phyloP scores from a whole-genome alignment of 2,797 vertebrate species.

The Artibeus jamaicensis region DNA sequence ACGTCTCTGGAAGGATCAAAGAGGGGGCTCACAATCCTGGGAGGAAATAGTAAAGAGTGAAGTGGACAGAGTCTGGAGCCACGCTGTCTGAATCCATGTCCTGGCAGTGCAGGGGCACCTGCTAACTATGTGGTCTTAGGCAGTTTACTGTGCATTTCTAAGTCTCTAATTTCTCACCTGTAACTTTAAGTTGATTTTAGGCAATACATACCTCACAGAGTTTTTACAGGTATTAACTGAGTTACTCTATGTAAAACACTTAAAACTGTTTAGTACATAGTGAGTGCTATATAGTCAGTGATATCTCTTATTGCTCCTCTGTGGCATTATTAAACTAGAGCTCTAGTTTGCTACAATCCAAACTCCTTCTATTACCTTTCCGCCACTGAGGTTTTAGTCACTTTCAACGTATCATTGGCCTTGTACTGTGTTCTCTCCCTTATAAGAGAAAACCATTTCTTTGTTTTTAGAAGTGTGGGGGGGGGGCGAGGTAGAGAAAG shows the following conservation, averaged over 20 bases:
- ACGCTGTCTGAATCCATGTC: not conserved
- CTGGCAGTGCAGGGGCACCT: not conserved
- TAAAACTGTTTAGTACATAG: not conserved
- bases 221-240: not conserved
- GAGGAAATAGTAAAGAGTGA: fast-evolving
- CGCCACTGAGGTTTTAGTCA: not conserved
- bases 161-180: not conserved
- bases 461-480: not conserved
- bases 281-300: no score
- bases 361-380: not conserved
- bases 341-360: not conserved
- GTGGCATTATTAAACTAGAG: not conserved
- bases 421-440: not conserved
- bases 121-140: not conserved
- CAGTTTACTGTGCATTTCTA: not conserved
- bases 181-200: not conserved
- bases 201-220: not conserved
- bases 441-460: not conserved
- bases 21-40: no score
- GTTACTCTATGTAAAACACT: not conserved
- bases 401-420: not conserved
- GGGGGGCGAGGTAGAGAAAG: fast-evolving
- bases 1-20: not conserved
- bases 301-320: not conserved
- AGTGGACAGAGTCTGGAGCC: not conserved